These are phyloP conservation scores for Amphimallon solstitiale DNA, from an alignment of 2,888 invertebrate species.

Conservation along the genomic window DNA sequence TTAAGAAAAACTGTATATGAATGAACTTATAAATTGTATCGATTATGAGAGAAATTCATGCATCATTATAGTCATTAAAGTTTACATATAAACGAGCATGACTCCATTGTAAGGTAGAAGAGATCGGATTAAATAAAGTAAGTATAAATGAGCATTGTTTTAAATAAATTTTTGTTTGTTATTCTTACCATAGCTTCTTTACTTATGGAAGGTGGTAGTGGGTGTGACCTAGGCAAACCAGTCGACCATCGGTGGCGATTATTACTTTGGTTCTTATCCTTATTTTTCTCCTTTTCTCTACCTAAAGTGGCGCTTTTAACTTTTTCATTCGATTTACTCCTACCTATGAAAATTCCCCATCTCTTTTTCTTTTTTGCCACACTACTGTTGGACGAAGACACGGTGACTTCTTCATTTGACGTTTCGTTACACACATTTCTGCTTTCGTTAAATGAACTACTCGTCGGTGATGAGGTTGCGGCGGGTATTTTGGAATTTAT, in stretches of 20 bases:
- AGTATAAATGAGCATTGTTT: too few species aligned
- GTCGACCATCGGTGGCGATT: constrained; percentile 77
- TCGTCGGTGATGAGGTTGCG: constrained; percentile 37
- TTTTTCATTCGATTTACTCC: constrained; percentile 68
- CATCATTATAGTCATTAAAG: too few species aligned
- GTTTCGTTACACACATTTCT: constrained; percentile 40
- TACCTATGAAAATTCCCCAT: constrained; percentile 77
- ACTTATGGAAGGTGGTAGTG: constrained; percentile 79
- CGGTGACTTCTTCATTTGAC: constrained; percentile 42
- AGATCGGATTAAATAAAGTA: too few species aligned
- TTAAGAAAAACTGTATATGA: too few species aligned
- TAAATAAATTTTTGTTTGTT: background rate
- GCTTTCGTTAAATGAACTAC: constrained; percentile 39
- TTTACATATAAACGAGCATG: too few species aligned
- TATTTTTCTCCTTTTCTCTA: constrained; percentile 70
- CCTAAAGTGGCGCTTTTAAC: constrained; percentile 77
- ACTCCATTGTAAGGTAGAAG: too few species aligned
- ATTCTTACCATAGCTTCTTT: constrained; percentile 79
- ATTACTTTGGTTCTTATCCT: constrained; percentile 64
- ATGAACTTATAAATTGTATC: too few species aligned
- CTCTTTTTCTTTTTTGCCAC: constrained; percentile 66
- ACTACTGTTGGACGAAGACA: constrained; percentile 44
- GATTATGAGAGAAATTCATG: too few species aligned
- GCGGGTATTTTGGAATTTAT: constrained; percentile 49
- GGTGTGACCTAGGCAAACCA: constrained; percentile 73